Conservation (phyloP, 2,113 vertebrate genomes). For the Myotis lucifugus region DNA sequence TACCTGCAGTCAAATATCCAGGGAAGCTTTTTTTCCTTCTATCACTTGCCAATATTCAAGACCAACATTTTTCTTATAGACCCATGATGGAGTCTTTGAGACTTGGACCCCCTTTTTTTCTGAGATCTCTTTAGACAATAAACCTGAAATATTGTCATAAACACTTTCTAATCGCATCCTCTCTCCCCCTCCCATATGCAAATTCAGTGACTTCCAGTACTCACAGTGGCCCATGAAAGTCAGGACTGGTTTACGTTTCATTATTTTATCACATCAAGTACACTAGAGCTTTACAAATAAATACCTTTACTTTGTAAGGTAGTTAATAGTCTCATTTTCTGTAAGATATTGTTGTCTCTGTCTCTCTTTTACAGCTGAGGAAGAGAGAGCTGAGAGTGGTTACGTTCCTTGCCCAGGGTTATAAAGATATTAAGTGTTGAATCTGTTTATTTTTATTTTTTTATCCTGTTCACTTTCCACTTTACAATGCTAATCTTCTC, state of each 20-base stretch:
- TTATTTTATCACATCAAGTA: neutral
- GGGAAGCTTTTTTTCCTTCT: neutral
- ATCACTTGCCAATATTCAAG: neutral
- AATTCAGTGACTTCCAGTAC: neutral
- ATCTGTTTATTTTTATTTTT: neutral
- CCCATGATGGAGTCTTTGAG: neutral
- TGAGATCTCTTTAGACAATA: neutral
- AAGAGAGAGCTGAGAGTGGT: neutral
- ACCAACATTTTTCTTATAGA: neutral
- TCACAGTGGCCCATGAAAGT: neutral
- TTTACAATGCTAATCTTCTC: neutral
- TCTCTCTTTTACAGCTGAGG: neutral
- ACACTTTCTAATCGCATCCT: neutral
- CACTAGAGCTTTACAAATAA: neutral
- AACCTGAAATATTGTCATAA: neutral
- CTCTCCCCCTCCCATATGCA: neutral
- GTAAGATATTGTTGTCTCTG: neutral
- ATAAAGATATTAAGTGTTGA: neutral
- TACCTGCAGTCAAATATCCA: neutral
- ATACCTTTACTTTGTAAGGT: neutral
- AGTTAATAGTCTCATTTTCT: neutral
- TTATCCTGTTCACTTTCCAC: neutral
- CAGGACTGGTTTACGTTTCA: neutral
- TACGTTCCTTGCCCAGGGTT: neutral
- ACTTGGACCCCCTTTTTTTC: neutral